Base-by-base conservation (phyloP, 2,113 vertebrate species). In the Trematomus loennbergii region DNA sequence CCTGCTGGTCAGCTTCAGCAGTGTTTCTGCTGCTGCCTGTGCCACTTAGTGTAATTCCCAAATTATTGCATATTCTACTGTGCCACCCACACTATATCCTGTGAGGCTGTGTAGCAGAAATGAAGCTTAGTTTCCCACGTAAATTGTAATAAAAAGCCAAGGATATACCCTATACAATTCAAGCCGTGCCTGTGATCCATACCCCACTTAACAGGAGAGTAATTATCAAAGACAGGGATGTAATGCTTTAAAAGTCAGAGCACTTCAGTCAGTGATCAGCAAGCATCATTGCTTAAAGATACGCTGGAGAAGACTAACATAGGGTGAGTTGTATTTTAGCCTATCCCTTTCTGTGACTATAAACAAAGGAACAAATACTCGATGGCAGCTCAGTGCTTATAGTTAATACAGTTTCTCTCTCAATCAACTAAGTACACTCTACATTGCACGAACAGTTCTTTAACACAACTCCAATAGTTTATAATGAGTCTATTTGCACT, bases 1-100 rank as follows among this genome's bases (percentile, higher is more conserved):
- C 43, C 57, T 75, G 20, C 65, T 68, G 2, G 29, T 43, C 48
- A 40, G 57, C 61, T 18, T 75, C 20, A 9, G 8, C 43, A 55
- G 18, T 68, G 49, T 18, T 49, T 66, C 50, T 45, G 15, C 68
- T 62, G 64, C 22, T 59, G 45, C 67, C 60, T 8, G 15, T 9
- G 33, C 29, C 52, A 46, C 61, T 61, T 61, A 18, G 50, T 64
- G 11, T 60, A 43, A 50, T 71, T 70, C 50, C 50, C 25, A 55
- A 65, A 83, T 69, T 18, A 75, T 53, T 50, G 13, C 8, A 0
- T 53, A 45, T 75, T 74, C 64, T 6, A 12, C 58, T 62, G 62
- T 50, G 69, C 75, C 49, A 57, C 75, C 62, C 73, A 55, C 20
- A 64, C 18, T 69, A 50, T 64, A 50, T 61, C 61, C 40, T 9